Conservation (phyloP, 2,797 vertebrate genomes). For the Phalanger gymnotis region DNA sequence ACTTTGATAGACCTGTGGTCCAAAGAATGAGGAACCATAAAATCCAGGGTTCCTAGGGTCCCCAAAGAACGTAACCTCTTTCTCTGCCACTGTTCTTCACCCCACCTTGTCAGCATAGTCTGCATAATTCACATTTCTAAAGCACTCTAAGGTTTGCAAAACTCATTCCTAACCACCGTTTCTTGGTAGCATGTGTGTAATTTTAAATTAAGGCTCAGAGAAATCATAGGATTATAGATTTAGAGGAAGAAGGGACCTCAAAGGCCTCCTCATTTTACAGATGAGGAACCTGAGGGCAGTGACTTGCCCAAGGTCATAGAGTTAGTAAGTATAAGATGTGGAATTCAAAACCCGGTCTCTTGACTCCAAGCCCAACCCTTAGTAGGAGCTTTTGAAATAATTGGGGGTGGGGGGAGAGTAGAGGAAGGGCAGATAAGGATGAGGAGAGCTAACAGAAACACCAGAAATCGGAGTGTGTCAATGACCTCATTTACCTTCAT, state of each 20-base stretch:
- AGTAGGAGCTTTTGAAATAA: neutral
- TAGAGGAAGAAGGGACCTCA: neutral
- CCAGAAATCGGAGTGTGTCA: neutral
- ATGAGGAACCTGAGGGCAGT: neutral
- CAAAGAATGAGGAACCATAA: neutral
- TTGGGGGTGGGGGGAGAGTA: neutral
- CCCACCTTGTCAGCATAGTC: neutral
- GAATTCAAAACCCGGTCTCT: neutral
- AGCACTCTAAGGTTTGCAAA: neutral
- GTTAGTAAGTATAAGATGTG: neutral
- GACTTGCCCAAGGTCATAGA: neutral
- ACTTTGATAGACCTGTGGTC: neutral
- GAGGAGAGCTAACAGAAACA: neutral
- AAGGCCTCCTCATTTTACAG: neutral
- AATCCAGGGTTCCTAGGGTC: neutral
- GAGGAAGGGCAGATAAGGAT: neutral
- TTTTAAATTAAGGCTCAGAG: neutral
- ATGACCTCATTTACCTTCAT: neutral
- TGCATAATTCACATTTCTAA: neutral
- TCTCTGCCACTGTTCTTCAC: neutral
- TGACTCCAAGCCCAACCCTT: neutral
- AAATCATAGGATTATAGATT: neutral
- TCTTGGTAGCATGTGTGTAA: neutral
- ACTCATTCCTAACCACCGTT: neutral
- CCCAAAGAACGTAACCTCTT: neutral